Base-by-base conservation (phyloP, 2,888 invertebrate species). In the Catocala fraxini region DNA sequence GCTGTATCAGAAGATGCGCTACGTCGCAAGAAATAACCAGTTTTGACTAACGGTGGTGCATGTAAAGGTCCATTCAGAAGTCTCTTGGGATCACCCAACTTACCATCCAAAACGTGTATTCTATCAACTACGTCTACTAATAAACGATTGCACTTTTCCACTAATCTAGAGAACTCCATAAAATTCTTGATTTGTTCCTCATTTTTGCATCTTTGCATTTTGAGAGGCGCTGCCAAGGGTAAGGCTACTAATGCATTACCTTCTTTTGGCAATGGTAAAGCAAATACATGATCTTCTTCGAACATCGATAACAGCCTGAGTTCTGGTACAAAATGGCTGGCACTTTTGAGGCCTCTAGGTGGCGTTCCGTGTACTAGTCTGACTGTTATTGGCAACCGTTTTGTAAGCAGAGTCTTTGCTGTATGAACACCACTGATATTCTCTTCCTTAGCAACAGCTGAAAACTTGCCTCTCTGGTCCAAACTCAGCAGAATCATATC, bases 401-500 rank as follows among this genome's bases (percentile, higher is more conserved):
- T 99, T 72, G 97, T 96, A 59, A 99, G 92, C 72, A 99, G 94
- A 81, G 98, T 98, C 84, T 97, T 96, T 12, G 98, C 98, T 70
- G 97, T 97, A 89, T 99, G 99, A 13, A 99, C 99, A 25, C 99
- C 99, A 85, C 98, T 98, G 71, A 99, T 98, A 91, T 98, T 98
- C 82, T 98, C 98, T 89, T 98, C 98, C 82, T 98, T 96, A 67
- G 99, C 99, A 59, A 99, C 95, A 52, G 98, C 98, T 79, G 98
- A 98, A 92, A 99, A 98, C 83, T 97, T 97, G 43, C 98, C 98
- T 85, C 97, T 96, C 89, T 98, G 97, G 83, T 98, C 98, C 86
- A 98, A 95, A 67, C 97, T 96, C 72, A 99, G 92, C 81, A 98
- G 95, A 39, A 99, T 95, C 77, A 96, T 96, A 84, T 98, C 98